phyloP scores from a whole-genome alignment of 2,888 invertebrate genomes.

The Ormyrus nitidulus region DNA sequence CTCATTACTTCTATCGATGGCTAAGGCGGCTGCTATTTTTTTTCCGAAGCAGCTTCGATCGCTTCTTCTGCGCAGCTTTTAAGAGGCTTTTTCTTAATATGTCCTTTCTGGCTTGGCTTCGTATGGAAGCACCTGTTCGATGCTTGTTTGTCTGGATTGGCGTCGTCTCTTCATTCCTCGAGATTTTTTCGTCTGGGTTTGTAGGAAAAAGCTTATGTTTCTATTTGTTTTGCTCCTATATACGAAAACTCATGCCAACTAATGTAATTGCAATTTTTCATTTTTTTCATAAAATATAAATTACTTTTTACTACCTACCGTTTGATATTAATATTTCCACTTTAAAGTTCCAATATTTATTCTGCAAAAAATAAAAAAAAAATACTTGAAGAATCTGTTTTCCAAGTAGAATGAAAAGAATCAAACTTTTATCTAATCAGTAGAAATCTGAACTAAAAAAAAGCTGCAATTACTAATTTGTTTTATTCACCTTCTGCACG shows the following conservation, averaged over 20 bases:
- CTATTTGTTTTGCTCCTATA: too few species aligned
- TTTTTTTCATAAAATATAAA: too few species aligned
- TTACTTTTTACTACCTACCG: too few species aligned
- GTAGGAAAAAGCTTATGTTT: too few species aligned
- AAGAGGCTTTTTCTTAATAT: conserved; percentile 15
- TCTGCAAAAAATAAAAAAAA: too few species aligned
- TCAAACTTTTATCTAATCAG: too few species aligned
- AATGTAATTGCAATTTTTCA: too few species aligned
- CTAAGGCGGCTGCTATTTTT: neutral
- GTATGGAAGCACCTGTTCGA: conserved; percentile 6
- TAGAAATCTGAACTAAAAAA: neutral
- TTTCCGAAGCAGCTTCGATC: neutral
- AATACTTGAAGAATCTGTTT: too few species aligned
- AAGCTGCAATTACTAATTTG: neutral
- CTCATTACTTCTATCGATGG: conserved; percentile 46
- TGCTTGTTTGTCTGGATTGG: neutral
- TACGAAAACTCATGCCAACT: too few species aligned
- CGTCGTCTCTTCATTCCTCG: neutral
- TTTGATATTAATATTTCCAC: too few species aligned
- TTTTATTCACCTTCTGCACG: neutral
- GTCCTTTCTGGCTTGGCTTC: conserved; percentile 4
- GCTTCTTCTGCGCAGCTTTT: neutral
- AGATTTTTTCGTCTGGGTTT: neutral
- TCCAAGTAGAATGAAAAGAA: too few species aligned
- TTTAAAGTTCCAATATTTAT: too few species aligned